Conservation (phyloP, 2,888 invertebrate genomes). For the Cataglyphis rosenhaueri region DNA sequence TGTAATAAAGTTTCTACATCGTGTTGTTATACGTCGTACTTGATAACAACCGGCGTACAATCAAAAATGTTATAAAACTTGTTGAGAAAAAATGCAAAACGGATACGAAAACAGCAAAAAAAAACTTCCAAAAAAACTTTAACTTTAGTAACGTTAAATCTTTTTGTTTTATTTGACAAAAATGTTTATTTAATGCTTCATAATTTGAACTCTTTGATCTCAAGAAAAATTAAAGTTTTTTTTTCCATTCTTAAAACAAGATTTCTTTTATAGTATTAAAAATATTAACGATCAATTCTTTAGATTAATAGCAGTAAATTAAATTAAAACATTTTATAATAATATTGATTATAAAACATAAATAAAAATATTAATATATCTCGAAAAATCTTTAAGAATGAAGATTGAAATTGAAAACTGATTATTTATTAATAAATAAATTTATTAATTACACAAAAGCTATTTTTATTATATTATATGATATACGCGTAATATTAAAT, state of each 20-base stretch:
- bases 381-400: background rate
- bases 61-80: slow-evolving; percentile 20
- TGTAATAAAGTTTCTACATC: slow-evolving; percentile 26
- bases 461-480: slow-evolving; percentile 4
- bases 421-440: background rate
- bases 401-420: background rate
- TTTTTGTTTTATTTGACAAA: slow-evolving; percentile 9
- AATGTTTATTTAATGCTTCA: slow-evolving; percentile 37
- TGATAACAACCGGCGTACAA: background rate
- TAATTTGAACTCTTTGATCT: background rate
- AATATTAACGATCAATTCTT: background rate
- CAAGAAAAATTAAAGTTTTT: background rate
- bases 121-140: background rate
- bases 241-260: background rate
- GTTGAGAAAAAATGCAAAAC: slow-evolving; percentile 1
- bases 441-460: background rate
- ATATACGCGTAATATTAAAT: background rate
- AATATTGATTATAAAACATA: background rate
- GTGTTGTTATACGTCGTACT: slow-evolving; percentile 2
- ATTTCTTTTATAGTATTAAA: background rate
- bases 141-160: slow-evolving; percentile 12
- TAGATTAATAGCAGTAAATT: background rate
- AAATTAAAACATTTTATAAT: background rate
- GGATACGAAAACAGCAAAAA: background rate
- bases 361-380: slow-evolving; percentile 1